phyloP scores from a whole-genome alignment of 1,140 invertebrate species.

The Lucilia cuprina region DNA sequence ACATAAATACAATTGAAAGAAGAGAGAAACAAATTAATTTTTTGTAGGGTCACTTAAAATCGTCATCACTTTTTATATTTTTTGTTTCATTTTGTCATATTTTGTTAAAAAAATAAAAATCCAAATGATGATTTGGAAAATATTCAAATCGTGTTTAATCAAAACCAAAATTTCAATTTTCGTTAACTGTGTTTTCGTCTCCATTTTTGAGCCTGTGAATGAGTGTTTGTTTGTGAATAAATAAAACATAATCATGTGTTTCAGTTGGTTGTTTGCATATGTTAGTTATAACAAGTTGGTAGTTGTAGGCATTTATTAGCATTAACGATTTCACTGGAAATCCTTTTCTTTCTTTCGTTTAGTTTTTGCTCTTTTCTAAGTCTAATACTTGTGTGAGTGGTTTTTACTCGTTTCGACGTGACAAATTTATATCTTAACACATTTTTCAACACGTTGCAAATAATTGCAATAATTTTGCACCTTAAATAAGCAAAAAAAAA shows the following conservation, averaged over 20 bases:
- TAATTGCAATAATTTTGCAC: constrained; percentile 35
- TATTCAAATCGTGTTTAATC: constrained; percentile 34
- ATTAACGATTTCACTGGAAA: constrained; percentile 33
- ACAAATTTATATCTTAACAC: constrained; percentile 34
- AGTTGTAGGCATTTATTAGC: constrained; percentile 31
- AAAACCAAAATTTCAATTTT: constrained; percentile 14
- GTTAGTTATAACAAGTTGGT: constrained; percentile 13
- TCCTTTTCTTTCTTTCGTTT: constrained; percentile 5
- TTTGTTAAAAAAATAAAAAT: background rate
- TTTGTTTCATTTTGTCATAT: background rate
- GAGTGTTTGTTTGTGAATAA: background rate
- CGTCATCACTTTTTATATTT: background rate
- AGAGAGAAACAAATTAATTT: no score
- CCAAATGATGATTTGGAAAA: constrained; percentile 20
- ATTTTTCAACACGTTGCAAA: constrained; percentile 31
- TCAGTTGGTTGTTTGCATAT: constrained; percentile 4
- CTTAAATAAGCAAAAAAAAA: constrained; percentile 22
- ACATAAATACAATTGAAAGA: no score
- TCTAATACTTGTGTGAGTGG: constrained; percentile 16
- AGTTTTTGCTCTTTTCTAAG: background rate
- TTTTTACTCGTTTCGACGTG: constrained; percentile 16
- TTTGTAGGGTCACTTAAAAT: background rate
- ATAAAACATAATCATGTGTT: constrained; percentile 25
- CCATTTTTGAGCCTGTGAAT: background rate
- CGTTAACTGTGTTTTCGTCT: background rate